Base-by-base conservation (phyloP, 2,888 invertebrate genomes). In the Ornithoptera alexandrae region DNA sequence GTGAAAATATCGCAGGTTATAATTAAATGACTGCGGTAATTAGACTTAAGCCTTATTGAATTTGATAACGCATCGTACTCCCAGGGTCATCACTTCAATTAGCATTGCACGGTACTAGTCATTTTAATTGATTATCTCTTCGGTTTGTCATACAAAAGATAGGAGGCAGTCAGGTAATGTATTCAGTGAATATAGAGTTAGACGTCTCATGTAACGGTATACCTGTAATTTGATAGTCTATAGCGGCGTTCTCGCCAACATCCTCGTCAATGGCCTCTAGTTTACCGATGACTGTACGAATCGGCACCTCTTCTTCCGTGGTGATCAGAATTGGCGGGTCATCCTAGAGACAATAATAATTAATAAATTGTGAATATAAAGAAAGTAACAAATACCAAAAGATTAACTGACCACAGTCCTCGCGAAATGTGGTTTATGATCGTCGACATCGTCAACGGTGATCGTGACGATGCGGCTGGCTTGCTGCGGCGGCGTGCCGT, bases 401-500 rank as follows among this genome's bases (percentile, higher is more conserved):
- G 1, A 2, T 15, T 39, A 10, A 68, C 79, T 93, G 83, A 96
- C 96, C 77, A 95, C 85, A 72, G 93, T 94, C 71, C 96, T 88
- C 12, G 90, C 92, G 76, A 97, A 97, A 71, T 94, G 93, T 0
- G 97, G 97, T 73, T 94, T 94, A 78, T 97, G 96, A 79, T 97
- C 97, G 79, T 97, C 97, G 17, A 96, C 94, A 77, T 97, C 97
- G 3, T 94, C 91, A 0, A 97, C 93, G 65, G 93, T 89, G 0
- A 97, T 94, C 63, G 94, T 94, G 0, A 97, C 90, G 0, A 96
- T 94, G 65, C 96, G 90, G 0, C 96, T 95, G 0, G 95, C 94
- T 73, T 95, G 95, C 77, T 97, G 96, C 17, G 95, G 95, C 0
- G 97, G 97, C 62, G 94, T 93, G 0, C 97, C 97, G 71, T 95